A percentile compares a stretch with the other conserved stretches of the same genome.
phyloP scores from a whole-genome alignment of 2,113 vertebrate species.

The Macquaria ambigua region DNA sequence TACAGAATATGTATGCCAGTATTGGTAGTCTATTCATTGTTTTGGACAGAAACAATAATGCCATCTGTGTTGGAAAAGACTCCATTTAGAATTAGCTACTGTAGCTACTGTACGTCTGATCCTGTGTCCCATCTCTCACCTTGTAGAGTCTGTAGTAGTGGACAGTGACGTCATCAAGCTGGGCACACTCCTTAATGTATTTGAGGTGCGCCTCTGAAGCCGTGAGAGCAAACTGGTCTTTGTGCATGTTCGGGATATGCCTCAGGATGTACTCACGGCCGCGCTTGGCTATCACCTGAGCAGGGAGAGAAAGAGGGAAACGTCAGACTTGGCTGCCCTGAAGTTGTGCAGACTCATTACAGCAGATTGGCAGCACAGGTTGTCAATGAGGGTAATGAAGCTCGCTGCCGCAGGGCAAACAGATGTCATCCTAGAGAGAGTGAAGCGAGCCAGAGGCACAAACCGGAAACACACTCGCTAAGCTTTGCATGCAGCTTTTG shows the following conservation, averaged over 20 bases:
- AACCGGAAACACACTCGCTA: constrained; percentile 6
- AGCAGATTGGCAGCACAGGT: constrained; percentile 14
- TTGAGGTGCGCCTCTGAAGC: constrained; percentile 96
- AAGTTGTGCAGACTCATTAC: constrained; percentile 10
- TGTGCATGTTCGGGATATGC: constrained; percentile 99
- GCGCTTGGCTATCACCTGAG: constrained; percentile 95
- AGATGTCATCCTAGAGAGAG: constrained; percentile 51
- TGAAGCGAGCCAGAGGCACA: constrained; percentile 8
- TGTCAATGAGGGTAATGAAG: constrained; percentile 32
- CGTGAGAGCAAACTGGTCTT: constrained; percentile 97
- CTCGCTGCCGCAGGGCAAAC: constrained; percentile 35
- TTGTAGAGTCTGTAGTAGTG: constrained; percentile 98
- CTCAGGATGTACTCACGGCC: constrained; percentile 97
- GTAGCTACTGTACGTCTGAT: not conserved
- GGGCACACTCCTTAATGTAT: constrained; percentile 96
- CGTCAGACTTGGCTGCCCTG: constrained; percentile 15
- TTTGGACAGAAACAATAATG: not conserved
- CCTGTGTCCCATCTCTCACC: constrained; percentile 78
- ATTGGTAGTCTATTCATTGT: not conserved
- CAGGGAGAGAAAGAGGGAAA: not conserved
- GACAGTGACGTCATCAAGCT: constrained; percentile 95
- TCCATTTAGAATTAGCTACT: too few relatives aligned
- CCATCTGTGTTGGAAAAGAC: not conserved
- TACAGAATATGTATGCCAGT: not conserved
- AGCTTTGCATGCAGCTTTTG: constrained; percentile 26